phyloP scores from a whole-genome alignment of 2,797 vertebrate species.

The Acrossocheilus wenchowensis region DNA sequence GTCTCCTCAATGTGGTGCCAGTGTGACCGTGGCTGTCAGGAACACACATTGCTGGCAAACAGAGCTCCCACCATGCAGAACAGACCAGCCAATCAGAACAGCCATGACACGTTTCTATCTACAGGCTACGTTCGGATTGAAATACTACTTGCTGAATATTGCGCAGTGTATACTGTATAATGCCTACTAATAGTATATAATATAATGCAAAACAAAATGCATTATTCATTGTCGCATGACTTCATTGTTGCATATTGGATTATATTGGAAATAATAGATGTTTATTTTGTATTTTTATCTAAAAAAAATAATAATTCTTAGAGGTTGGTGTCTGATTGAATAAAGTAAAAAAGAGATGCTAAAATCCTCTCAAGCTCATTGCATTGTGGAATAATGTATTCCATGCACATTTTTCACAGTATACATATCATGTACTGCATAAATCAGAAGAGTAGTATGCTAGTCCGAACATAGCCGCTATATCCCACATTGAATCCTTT shows the following conservation, averaged over 20 bases:
- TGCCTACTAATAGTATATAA: not conserved
- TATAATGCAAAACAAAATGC: not conserved
- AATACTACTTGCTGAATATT: constrained; percentile 2
- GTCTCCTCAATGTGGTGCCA: constrained; percentile 55
- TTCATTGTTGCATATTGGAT: not conserved
- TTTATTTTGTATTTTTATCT: not conserved
- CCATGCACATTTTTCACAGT: not conserved
- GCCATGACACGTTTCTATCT: not conserved
- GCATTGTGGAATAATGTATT: not conserved
- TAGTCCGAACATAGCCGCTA: constrained; percentile 12
- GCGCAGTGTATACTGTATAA: not conserved
- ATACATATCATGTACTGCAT: not conserved
- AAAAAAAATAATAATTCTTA: not conserved
- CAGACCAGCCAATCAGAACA: constrained; percentile 62
- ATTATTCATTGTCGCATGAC: not conserved
- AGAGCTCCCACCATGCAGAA: constrained; percentile 76
- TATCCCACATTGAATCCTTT: not conserved
- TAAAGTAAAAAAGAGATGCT: not conserved
- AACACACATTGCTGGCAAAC: constrained; percentile 56
- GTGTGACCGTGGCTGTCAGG: constrained; percentile 45
- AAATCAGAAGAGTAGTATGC: not conserved
- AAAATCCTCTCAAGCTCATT: not conserved
- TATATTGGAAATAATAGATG: not conserved
- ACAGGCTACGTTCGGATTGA: not conserved
- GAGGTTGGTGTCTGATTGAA: not conserved